A percentile compares a stretch with the other conserved stretches of the same genome.
Conservation (phyloP, 1,140 invertebrate genomes). For the Parasteatoda tepidariorum region DNA sequence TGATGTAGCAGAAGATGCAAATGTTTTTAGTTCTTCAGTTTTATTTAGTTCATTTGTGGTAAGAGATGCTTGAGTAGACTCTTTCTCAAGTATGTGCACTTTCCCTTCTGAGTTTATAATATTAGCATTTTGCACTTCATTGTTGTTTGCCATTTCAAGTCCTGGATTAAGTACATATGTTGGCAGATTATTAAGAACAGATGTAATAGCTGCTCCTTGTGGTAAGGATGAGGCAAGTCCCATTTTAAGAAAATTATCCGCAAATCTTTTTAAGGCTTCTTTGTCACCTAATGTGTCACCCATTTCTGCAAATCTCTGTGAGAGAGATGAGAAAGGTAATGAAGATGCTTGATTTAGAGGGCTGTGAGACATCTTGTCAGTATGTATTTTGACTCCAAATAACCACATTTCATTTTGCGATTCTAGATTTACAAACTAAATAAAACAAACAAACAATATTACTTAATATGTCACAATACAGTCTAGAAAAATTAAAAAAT, state of each 20-base stretch:
- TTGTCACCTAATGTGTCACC: slow-evolving; percentile 43
- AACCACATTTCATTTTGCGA: slow-evolving; percentile 54
- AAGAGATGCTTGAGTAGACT: no score
- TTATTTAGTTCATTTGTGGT: no score
- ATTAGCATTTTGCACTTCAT: no score
- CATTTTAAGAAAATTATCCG: slow-evolving; percentile 21
- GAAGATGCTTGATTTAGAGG: background rate
- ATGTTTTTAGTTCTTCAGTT: no score
- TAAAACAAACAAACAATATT: background rate
- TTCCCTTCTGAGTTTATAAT: no score
- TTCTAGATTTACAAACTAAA: slow-evolving; percentile 35
- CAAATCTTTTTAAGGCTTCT: slow-evolving; percentile 43
- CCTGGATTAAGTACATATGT: no score
- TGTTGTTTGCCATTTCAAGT: no score
- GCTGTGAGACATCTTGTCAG: background rate
- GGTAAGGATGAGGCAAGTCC: no score
- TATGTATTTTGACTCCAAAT: slow-evolving; percentile 50
- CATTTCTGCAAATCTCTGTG: slow-evolving; percentile 32
- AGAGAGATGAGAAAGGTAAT: slow-evolving; percentile 17
- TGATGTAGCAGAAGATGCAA: no score
- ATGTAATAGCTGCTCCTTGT: no score
- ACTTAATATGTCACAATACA: background rate
- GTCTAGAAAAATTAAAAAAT: background rate
- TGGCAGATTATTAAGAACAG: no score
- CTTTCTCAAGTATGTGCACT: no score